Conservation (phyloP, 2,888 invertebrate species). For the Camponotus fellah region DNA sequence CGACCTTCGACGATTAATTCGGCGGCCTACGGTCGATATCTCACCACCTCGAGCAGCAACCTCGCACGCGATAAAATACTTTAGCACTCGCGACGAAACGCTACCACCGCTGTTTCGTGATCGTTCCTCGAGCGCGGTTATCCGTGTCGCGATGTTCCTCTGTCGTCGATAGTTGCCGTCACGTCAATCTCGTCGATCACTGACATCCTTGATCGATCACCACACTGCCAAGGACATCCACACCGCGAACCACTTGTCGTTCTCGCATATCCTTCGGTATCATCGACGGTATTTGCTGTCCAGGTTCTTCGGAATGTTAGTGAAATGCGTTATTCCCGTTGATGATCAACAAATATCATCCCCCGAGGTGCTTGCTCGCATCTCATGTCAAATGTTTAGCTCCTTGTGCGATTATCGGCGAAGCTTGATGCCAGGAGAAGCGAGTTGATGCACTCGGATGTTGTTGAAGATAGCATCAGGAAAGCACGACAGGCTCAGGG, state of each 20-base stretch:
- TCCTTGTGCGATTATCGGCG: neutral
- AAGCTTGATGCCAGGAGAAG: neutral
- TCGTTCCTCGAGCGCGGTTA: constrained; percentile 20
- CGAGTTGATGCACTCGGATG: neutral
- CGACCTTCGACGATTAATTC: constrained; percentile 74
- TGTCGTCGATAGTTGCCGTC: neutral
- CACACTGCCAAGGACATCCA: constrained; percentile 33
- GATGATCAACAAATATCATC: neutral
- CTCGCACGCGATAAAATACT: constrained; percentile 20
- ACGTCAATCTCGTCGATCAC: constrained; percentile 41
- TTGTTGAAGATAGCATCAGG: neutral
- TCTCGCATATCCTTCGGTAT: constrained; percentile 5
- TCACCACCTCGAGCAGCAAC: constrained; percentile 56
- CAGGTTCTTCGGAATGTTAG: neutral
- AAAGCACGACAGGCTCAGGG: constrained; percentile 5
- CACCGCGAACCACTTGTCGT: constrained; percentile 44
- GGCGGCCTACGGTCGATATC: constrained; percentile 73
- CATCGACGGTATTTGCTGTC: neutral
- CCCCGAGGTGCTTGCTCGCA: neutral
- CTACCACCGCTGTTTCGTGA: constrained; percentile 8
- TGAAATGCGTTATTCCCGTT: neutral
- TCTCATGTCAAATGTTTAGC: neutral
- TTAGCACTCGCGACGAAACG: constrained; percentile 40
- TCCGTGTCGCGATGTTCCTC: constrained; percentile 26
- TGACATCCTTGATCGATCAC: constrained; percentile 36